A percentile compares a stretch with the other conserved stretches of the same genome.
These are phyloP conservation scores for Ennomos fuscantarius DNA, from an alignment of 2,888 invertebrate species.

Conservation along the genomic window DNA sequence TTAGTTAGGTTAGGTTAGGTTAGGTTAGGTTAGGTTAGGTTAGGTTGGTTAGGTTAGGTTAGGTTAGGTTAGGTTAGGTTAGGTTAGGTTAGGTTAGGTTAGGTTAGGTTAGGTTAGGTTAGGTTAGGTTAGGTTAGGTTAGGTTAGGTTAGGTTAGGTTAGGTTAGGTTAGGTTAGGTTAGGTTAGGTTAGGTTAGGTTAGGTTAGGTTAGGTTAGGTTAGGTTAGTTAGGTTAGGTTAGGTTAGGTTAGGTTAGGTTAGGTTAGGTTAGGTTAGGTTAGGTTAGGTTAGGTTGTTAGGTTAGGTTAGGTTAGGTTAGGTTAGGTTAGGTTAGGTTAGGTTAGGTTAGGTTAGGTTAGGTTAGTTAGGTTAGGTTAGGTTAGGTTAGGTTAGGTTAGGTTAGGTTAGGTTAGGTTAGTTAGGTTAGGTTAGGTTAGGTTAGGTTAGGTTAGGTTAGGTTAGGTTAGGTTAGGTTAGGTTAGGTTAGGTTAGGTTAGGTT, in stretches of 20 bases:
- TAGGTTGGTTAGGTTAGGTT: constrained; percentile 19
- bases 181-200: constrained; percentile 2
- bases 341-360: not conserved
- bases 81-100: constrained; percentile 1
- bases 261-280: constrained; percentile 16
- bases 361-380: constrained; percentile 8
- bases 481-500: constrained; percentile 6
- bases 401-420: constrained; percentile 7
- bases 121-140: constrained; percentile 3
- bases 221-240: constrained; percentile 6
- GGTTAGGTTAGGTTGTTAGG: constrained; percentile 24
- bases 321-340: constrained; percentile 28
- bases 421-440: constrained; percentile 2
- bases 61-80: constrained; percentile 3
- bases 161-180: constrained; percentile 1
- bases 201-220: constrained; percentile 3
- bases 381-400: constrained; percentile 3
- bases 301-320: constrained; percentile 25
- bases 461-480: constrained; percentile 11
- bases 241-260: constrained; percentile 2
- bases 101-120: constrained; percentile 2
- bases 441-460: constrained; percentile 9
- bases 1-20: constrained; percentile 30
- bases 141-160: constrained; percentile 2
- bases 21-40: constrained; percentile 31